Base-by-base conservation (phyloP, 1,140 invertebrate species). In the Neodiprion fabricii region DNA sequence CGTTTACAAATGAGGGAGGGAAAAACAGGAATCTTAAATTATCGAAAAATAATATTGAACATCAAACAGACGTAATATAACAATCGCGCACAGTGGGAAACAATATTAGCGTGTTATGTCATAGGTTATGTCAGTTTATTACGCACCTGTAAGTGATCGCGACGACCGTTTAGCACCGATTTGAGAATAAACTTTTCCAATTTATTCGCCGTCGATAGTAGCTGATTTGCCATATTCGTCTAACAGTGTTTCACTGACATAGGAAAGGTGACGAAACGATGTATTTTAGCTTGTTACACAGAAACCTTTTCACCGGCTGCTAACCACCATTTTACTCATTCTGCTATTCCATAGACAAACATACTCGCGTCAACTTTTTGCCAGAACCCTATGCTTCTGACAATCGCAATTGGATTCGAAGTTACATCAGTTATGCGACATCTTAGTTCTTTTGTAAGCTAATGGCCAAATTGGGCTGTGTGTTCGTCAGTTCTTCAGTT, bases 211-310 rank as follows among this genome's bases (percentile, higher is more conserved):
- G 85, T 85, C 8, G 77, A 84, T 23, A 88, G 80, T 50, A 88
- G 68, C 71, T 87, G 85, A 23, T 87, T 77, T 50, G 85, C 86
- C 86, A 88, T 88, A 66, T 70, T 75, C 81, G 77, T 79, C 78
- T 83, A 81, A 76, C 79, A 80, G 74, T 71, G 78, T 80, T 65
- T 17, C 73, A 71, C 10, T 72, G 71, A 76, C 72, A 72, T 79
- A 17, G 71, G 61, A 17, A 74, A 65, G 28, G 69, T 77, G 71
- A 78, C 77, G 71, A 77, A 77, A 75, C 77, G 72, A 12, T 61
- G 11, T 61, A 12, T 12, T 61, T 23, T 68, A 40, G 61, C 71
- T 73, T 76, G 67, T 76, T 74, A 21, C 48, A 65, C 53, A 67
- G 71, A 21, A 69, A 48, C 67, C 50, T 66, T 67, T 71, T 67